Evolutionary conservation across 2,888 invertebrate genomes (phyloP).

Genomic region (Pristionchus entomophagus): DNA sequence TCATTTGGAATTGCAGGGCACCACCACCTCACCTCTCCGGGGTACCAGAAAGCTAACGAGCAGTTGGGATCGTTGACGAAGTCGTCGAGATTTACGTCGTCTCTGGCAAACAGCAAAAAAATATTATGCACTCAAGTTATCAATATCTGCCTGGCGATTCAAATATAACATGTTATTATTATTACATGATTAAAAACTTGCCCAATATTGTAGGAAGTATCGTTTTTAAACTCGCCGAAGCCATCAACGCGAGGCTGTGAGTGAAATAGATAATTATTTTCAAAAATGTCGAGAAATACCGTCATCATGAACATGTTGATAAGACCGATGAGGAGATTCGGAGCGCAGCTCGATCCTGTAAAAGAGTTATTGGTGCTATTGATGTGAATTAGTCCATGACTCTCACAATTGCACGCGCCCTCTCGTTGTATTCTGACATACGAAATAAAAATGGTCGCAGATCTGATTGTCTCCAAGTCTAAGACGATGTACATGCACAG

Average conservation of each 20-base stretch:
- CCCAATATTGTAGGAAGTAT: background rate
- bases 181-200: background rate
- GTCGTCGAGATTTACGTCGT: background rate
- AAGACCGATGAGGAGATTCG: slow-evolving; percentile 91
- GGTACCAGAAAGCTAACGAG: background rate
- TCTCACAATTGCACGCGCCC: too few species aligned
- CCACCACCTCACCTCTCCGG: background rate
- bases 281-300: too few species aligned
- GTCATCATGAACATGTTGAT: slow-evolving; percentile 86
- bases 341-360: slow-evolving; percentile 84
- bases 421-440: too few species aligned
- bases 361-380: background rate
- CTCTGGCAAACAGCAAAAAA: background rate
- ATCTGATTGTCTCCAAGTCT: too few species aligned
- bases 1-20: background rate
- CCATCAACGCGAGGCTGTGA: background rate
- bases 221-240: slow-evolving; percentile 26
- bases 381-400: background rate
- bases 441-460: too few species aligned
- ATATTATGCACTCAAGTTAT: slow-evolving; percentile 6
- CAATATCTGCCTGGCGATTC: background rate
- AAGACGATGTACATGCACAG: too few species aligned
- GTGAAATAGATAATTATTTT: slow-evolving; percentile 50
- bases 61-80: background rate
- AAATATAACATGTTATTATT: background rate